Evolutionary conservation across 2,797 vertebrate species (phyloP).

Genomic region (Nannoperca australis): DNA sequence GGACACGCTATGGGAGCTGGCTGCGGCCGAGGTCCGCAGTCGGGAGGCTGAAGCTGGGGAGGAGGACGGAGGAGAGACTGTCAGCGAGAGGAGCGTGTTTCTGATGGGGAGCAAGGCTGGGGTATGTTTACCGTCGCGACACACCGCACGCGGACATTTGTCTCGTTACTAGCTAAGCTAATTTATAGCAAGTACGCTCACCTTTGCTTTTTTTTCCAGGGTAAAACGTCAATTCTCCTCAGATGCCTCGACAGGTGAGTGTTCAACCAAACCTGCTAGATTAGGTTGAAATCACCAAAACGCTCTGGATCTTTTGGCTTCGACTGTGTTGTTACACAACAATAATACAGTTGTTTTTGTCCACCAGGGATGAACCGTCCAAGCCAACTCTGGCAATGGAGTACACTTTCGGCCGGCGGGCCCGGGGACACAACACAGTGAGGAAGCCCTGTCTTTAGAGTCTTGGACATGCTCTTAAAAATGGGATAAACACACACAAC

Average conservation of each 20-base stretch:
- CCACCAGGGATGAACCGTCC: slow-evolving; percentile 90
- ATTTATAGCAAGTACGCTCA: neutral
- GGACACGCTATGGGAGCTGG: slow-evolving; percentile 94
- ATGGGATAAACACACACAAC: neutral
- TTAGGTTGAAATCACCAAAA: neutral
- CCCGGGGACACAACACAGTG: slow-evolving; percentile 92
- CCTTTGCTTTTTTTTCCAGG: slow-evolving; percentile 78
- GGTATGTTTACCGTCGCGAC: slow-evolving; percentile 76
- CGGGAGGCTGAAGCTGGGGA: slow-evolving; percentile 72
- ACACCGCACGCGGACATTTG: accelerated
- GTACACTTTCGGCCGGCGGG: slow-evolving; percentile 94
- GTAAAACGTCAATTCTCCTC: slow-evolving; percentile 95
- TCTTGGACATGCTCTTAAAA: neutral
- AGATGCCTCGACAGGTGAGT: slow-evolving; percentile 94
- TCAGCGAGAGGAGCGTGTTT: slow-evolving; percentile 90
- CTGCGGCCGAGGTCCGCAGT: slow-evolving; percentile 87
- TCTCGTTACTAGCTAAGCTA: neutral
- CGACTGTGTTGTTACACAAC: neutral
- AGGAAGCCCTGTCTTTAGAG: neutral
- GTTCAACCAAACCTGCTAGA: neutral
- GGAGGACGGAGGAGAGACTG: slow-evolving; percentile 68
- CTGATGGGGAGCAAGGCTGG: slow-evolving; percentile 94
- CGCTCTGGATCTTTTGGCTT: neutral
- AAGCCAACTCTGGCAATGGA: slow-evolving; percentile 96
- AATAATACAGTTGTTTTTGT: neutral